Evolutionary conservation across 2,888 invertebrate species (phyloP).

Genomic region (Tromatobia lineatoria): DNA sequence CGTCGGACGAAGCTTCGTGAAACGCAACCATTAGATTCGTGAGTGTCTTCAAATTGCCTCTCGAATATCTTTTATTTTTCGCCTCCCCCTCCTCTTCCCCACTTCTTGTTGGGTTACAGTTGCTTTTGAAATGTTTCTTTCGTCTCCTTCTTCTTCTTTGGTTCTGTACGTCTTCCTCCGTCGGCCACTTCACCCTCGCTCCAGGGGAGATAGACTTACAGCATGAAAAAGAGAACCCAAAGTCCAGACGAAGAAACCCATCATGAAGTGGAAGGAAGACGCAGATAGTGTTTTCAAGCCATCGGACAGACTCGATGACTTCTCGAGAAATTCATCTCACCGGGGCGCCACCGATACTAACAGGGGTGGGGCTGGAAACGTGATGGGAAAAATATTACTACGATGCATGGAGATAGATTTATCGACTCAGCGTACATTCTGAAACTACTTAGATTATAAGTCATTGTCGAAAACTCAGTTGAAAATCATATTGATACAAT

Average conservation of each 20-base stretch:
- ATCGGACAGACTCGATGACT: constrained; percentile 44
- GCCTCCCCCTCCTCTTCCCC: neutral
- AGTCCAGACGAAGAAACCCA: constrained; percentile 20
- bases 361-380: neutral
- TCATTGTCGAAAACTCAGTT: neutral
- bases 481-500: neutral
- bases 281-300: constrained; percentile 31
- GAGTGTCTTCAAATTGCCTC: constrained; percentile 48
- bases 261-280: constrained; percentile 16
- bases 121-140: constrained; percentile 3
- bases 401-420: constrained; percentile 21
- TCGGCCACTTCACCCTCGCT: constrained; percentile 35
- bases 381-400: constrained; percentile 9
- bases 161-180: constrained; percentile 9
- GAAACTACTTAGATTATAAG: neutral
- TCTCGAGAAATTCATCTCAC: constrained; percentile 48
- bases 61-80: constrained; percentile 15
- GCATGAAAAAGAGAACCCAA: constrained; percentile 6
- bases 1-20: constrained; percentile 34
- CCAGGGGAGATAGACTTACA: constrained; percentile 11
- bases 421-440: neutral
- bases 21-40: constrained; percentile 49
- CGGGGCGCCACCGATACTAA: constrained; percentile 11
- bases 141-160: constrained; percentile 15
- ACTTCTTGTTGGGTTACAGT: neutral